A percentile compares a stretch with the other conserved stretches of the same genome.
phyloP scores from a whole-genome alignment of 2,888 invertebrate genomes.

The Thera britannica region DNA sequence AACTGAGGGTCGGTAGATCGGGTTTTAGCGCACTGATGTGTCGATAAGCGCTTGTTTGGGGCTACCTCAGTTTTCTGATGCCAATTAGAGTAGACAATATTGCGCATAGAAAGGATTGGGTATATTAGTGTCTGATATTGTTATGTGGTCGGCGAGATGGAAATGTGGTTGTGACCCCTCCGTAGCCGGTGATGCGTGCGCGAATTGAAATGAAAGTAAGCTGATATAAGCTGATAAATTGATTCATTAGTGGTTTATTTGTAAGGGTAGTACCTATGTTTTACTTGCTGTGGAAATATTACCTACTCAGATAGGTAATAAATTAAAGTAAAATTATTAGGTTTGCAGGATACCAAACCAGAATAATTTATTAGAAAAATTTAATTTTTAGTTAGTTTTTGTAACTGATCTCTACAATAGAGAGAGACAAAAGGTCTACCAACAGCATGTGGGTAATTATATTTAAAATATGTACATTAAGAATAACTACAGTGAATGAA shows the following conservation, averaged over 20 bases:
- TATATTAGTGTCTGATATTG: slow-evolving; percentile 81
- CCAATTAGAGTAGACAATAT: slow-evolving; percentile 82
- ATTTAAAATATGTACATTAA: too few relatives aligned
- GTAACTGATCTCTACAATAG: too few relatives aligned
- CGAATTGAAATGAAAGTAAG: slow-evolving; percentile 37
- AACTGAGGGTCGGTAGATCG: slow-evolving; percentile 34
- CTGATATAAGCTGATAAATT: slow-evolving; percentile 37
- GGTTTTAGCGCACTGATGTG: slow-evolving; percentile 66
- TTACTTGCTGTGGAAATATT: slow-evolving; percentile 4
- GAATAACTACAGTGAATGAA: too few relatives aligned
- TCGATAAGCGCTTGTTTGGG: slow-evolving; percentile 78
- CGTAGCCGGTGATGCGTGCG: slow-evolving; percentile 35
- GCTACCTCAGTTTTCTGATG: slow-evolving; percentile 79
- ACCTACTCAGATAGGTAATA: not conserved
- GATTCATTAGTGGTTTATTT: slow-evolving; percentile 27
- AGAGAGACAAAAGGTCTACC: too few relatives aligned
- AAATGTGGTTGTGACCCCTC: slow-evolving; percentile 50
- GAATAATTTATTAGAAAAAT: too few relatives aligned
- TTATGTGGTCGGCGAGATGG: slow-evolving; percentile 69
- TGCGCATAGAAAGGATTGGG: slow-evolving; percentile 73
- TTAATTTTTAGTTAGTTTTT: too few relatives aligned
- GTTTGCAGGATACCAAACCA: too few relatives aligned
- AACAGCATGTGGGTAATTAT: too few relatives aligned
- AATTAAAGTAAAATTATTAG: too few relatives aligned
- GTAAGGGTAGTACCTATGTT: not conserved